Base-by-base conservation (phyloP, 2,797 vertebrate genomes). In the Anniella stebbinsi region DNA sequence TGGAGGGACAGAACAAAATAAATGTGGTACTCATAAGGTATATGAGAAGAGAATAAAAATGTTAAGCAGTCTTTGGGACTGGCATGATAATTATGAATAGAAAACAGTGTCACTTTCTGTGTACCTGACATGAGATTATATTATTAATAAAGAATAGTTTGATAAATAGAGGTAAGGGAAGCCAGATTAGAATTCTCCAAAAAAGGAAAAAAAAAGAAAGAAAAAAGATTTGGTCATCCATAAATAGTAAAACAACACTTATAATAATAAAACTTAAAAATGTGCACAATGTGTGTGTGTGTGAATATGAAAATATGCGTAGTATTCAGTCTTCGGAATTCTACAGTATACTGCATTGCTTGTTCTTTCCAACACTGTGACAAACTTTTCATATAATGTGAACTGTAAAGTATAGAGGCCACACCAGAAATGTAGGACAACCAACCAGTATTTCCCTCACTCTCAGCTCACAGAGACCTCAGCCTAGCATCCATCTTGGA, bases 1-100 rank as follows among this genome's bases (percentile, higher is more conserved):
- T 80, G 1, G 1, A 69, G 9, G 69, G 36, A 51, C 9, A 76
- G 30, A 8, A 0, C 2, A 89, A 10, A 38, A 60, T 80, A 73
- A 84, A 80, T 51, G 13, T 23, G 63, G 17, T 48, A 33, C 38
- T 66, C 28, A n/a, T 67, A 60, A 82, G 84, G 69, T 18, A 54
- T 38, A 76, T 18, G 70, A 67, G 33, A 83, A 4, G 30, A 48
- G 38, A 82, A 82, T 70, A 87, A 91, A 83, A 78, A 77, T 89
- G 87, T 78, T 89, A 78, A 76, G 38, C n/a, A 80, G 25, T 30
- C 4, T 87, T 41, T 92, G 38, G 41, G 8, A 70, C 2, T 87
- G 4, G 36, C 30, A 13, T 13, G 45, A 38, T 75, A 66, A 57
- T 87, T 84, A 84, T n/a, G 45, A 77, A 67, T 57, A 75, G 17